A percentile compares a stretch with the other conserved stretches of the same genome.
Evolutionary conservation across 2,888 invertebrate genomes (phyloP).

Genomic region (Drosophila putrida): DNA sequence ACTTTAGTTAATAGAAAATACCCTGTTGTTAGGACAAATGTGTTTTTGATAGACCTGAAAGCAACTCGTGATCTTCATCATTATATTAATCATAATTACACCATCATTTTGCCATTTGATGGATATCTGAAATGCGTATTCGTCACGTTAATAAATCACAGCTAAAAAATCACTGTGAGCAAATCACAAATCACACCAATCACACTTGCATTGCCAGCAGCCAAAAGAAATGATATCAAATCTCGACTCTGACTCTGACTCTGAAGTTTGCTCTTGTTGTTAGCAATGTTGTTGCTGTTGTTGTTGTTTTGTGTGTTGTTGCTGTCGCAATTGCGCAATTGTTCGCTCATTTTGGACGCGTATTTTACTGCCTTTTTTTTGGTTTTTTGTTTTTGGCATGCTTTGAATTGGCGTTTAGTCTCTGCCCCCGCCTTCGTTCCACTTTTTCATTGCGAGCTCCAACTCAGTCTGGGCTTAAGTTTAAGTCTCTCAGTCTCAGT

Average conservation of each 20-base stretch:
- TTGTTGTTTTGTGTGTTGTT: constrained; percentile 33
- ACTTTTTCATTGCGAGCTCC: constrained; percentile 28
- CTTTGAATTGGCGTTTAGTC: constrained; percentile 33
- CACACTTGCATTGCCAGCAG: constrained; percentile 22
- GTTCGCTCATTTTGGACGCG: constrained; percentile 61
- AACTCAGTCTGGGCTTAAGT: constrained; percentile 21
- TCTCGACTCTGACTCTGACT: constrained; percentile 25
- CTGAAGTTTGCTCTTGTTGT: constrained; percentile 38
- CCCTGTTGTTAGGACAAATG: not conserved
- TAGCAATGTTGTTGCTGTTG: constrained; percentile 32
- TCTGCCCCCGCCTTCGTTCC: constrained; percentile 24
- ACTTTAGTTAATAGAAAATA: not conserved
- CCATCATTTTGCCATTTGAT: constrained; percentile 4
- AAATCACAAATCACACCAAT: constrained; percentile 31
- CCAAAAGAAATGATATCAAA: constrained; percentile 36
- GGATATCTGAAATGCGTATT: constrained; percentile 1
- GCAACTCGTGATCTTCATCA: too few species aligned
- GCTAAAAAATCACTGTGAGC: constrained; percentile 41
- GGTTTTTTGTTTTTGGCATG: constrained; percentile 51
- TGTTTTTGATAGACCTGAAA: not conserved
- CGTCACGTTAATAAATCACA: constrained; percentile 1
- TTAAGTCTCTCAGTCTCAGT: constrained; percentile 35
- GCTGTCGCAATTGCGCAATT: constrained; percentile 79
- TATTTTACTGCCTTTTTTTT: constrained; percentile 44
- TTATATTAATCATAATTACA: not conserved